Base-by-base conservation (phyloP, 2,888 invertebrate species). In the Drosophila macrospina region DNA sequence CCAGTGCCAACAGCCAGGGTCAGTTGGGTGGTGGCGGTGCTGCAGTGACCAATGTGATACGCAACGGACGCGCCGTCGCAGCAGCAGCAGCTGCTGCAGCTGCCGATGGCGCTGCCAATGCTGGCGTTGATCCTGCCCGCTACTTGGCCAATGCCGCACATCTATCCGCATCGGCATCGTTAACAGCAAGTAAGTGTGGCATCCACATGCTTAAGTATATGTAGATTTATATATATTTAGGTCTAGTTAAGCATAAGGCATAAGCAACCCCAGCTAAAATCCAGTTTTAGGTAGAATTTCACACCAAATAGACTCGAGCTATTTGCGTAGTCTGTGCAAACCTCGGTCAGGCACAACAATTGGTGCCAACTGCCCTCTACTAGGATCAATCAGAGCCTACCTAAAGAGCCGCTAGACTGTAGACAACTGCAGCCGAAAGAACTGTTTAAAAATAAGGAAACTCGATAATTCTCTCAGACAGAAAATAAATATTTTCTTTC, bases 121-220 rank as follows among this genome's bases (percentile, higher is more conserved):
- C 44, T n/a, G 28, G 48, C 37, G 69, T 75, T 26, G 85, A 85
- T 66, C 55, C 81, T 10, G 60, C 69, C 13, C 71, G 86, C 45
- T 78, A 74, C n/a, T 78, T 82, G 54, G 65, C 77, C 39, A 71
- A 79, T 15, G 91, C 93, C 52, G 73, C 88, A 45, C 94, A 94
- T 87, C 92, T 95, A 50, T 94, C 95, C 66, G 95, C 96, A 44
- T 94, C 95, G 63, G 95, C 95, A 67, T 95, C 95, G 75, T 93
- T 96, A 74, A 93, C 95, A 86, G 95, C 95, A 91, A 94, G 96
- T 96, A 92, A 95, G 96, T 90, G 64, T 50, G 41, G 13, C 45
- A 16, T 15, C 6, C 5, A 47, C 28, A 44, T 15, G 8, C 16
- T 5, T 11, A 47, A 32, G 8, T 11, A 39, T 1, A 39, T 36